Conservation (phyloP, 2,113 vertebrate species). For the Pygoscelis antarcticus region DNA sequence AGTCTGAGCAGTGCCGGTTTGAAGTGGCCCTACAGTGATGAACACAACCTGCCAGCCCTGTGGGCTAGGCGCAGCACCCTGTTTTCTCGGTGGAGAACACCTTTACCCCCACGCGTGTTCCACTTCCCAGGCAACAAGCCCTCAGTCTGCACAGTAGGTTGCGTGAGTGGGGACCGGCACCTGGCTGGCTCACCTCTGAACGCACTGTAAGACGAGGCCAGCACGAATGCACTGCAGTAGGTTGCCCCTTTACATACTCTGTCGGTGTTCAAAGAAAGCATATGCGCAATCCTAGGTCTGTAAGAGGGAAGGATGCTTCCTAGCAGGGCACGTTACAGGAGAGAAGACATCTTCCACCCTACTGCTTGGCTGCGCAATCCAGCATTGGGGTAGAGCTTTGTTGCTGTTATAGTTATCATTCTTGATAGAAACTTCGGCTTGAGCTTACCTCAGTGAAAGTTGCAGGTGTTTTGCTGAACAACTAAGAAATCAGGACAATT, state of each 20-base stretch:
- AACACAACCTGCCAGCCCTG: neutral
- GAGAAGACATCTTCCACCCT: neutral
- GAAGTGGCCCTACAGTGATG: neutral
- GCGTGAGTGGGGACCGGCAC: rapidly evolving
- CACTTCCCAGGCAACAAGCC: neutral
- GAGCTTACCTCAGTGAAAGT: neutral
- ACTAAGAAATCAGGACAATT: neutral
- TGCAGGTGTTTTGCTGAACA: neutral
- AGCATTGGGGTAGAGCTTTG: neutral
- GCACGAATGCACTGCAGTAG: rapidly evolving
- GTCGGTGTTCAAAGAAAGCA: neutral
- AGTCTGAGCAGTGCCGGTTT: neutral
- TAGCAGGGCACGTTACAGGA: neutral
- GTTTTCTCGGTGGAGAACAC: neutral
- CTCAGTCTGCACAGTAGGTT: neutral
- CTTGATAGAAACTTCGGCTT: neutral
- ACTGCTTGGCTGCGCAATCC: neutral
- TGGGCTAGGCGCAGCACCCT: neutral
- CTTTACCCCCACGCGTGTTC: neutral
- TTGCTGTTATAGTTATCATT: neutral
- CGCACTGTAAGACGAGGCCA: neutral
- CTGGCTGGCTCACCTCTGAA: neutral
- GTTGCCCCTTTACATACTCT: neutral
- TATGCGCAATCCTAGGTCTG: neutral
- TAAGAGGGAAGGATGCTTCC: neutral